Base-by-base conservation (phyloP, 2,888 invertebrate species). In the Xanthia icteritia region DNA sequence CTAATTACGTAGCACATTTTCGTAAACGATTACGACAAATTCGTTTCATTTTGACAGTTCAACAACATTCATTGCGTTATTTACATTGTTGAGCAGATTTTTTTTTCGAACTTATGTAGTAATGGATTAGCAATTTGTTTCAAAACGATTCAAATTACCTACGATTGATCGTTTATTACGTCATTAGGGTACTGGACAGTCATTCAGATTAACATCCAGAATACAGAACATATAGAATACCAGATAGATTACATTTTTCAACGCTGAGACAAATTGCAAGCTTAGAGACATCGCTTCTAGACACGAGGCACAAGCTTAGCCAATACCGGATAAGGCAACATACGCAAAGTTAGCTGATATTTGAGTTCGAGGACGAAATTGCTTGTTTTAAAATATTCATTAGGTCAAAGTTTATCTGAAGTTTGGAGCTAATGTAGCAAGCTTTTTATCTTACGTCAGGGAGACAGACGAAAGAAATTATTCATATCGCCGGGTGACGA, bases 401-500 rank as follows among this genome's bases (percentile, higher is more conserved):
- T 8, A 65, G 71, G 39, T 78, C 51, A 75, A 75, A 83, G 74
- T 60, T 72, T 86, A 78, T 75, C 65, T 48, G 13, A 54, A 54
- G n/a, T 39, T 45, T 58, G 39, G 39, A 77, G 60, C 15, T n/a
- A 39, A 31, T 48, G 54, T 45, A 68, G 67, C 42, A 48, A 75
- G 71, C 54, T 68, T 72, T 70, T 77, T 85, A 83, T 83, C 68
- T 63, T 39, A 31, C 2, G 45, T 27, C 65, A 45, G 15, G 20
- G n/a, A 67, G 58, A 68, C 61, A 73, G 54, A 51, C 31, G 31
- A 42, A 73, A 74, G 48, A 77, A 74, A 77, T 71, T 45, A 61
- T 81, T 85, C 51, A 68, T 71, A 70, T 78, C 65, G 42, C 27
- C 39, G 51, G 71, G 71, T 82, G 72, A 63, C 69, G 39, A 81